These are phyloP conservation scores for Cecropterus lyciades DNA, from an alignment of 1,140 invertebrate genomes.

Conservation along the genomic window DNA sequence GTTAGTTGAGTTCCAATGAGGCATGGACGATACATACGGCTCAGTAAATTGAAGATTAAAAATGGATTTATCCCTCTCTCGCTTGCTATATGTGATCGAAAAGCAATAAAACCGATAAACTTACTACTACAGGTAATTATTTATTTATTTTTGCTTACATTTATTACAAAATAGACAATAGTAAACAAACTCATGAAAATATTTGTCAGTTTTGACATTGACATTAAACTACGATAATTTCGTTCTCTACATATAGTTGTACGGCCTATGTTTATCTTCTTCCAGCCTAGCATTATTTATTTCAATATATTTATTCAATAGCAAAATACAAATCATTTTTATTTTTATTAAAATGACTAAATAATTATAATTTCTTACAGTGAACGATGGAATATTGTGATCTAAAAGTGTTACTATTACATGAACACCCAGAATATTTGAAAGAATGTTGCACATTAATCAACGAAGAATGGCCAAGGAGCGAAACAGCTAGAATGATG, in stretches of 20 bases:
- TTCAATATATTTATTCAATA: too few species aligned
- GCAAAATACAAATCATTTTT: too few species aligned
- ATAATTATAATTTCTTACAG: conserved; percentile 29
- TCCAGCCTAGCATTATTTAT: background rate
- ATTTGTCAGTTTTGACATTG: conserved; percentile 20
- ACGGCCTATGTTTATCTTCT: background rate
- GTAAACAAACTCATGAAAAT: conserved; percentile 19
- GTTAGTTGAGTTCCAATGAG: conserved; percentile 23
- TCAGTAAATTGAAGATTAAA: conserved; percentile 22
- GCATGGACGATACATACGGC: conserved; percentile 36
- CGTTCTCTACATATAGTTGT: background rate
- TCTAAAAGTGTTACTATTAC: conserved; percentile 86
- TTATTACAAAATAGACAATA: conserved; percentile 27
- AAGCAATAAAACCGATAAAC: conserved; percentile 14
- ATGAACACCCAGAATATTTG: conserved; percentile 88
- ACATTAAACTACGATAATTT: background rate
- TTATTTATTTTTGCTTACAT: conserved; percentile 14
- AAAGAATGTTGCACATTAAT: conserved; percentile 89
- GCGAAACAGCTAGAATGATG: conserved; percentile 89
- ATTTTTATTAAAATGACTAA: background rate
- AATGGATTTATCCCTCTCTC: conserved; percentile 26
- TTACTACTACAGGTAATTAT: conserved; percentile 29
- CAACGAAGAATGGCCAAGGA: conserved; percentile 92
- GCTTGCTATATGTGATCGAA: conserved; percentile 6
- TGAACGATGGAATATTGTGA: conserved; percentile 54